A percentile compares a stretch with the other conserved stretches of the same genome.
Evolutionary conservation across 2,888 invertebrate species (phyloP).

Genomic region (Caenorhabditis auriculariae): DNA sequence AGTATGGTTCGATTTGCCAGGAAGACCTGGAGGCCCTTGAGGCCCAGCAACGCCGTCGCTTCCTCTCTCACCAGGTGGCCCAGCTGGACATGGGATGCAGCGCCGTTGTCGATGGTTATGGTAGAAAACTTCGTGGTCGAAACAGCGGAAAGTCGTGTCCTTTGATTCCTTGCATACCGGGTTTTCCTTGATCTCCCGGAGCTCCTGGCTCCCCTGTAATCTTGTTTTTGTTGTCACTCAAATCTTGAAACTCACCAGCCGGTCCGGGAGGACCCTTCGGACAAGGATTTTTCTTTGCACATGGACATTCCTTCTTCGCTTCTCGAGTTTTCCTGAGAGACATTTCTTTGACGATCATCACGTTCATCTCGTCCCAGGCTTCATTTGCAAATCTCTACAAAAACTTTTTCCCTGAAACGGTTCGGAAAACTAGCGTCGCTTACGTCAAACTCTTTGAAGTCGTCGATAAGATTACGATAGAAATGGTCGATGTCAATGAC

Average conservation of each 20-base stretch:
- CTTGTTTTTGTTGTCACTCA: too few species aligned
- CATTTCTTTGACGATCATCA: slow-evolving; percentile 14
- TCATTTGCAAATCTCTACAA: slow-evolving; percentile 20
- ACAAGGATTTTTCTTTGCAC: too few species aligned
- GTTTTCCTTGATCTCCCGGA: slow-evolving; percentile 22
- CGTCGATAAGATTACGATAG: too few species aligned
- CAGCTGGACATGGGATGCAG: slow-evolving; percentile 21
- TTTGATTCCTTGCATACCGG: slow-evolving; percentile 17
- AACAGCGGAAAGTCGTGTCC: slow-evolving; percentile 26
- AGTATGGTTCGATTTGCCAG: slow-evolving; percentile 3
- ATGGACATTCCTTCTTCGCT: slow-evolving; percentile 27
- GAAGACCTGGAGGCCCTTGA: slow-evolving; percentile 17
- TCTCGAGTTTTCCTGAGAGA: slow-evolving; percentile 10
- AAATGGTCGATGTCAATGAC: too few species aligned
- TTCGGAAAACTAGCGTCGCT: too few species aligned
- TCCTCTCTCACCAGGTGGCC: slow-evolving; percentile 24
- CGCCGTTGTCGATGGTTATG: slow-evolving; percentile 18
- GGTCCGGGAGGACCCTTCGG: slow-evolving; percentile 20
- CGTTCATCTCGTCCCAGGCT: slow-evolving; percentile 29
- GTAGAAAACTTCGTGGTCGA: too few species aligned
- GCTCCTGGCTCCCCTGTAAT: slow-evolving; percentile 24
- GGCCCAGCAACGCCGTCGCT: slow-evolving; percentile 15
- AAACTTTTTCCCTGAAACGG: too few species aligned
- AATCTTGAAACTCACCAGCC: too few species aligned
- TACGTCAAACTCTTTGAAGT: too few species aligned